Evolutionary conservation across 2,797 vertebrate genomes (phyloP).

Genomic region (Acipenser ruthenus): DNA sequence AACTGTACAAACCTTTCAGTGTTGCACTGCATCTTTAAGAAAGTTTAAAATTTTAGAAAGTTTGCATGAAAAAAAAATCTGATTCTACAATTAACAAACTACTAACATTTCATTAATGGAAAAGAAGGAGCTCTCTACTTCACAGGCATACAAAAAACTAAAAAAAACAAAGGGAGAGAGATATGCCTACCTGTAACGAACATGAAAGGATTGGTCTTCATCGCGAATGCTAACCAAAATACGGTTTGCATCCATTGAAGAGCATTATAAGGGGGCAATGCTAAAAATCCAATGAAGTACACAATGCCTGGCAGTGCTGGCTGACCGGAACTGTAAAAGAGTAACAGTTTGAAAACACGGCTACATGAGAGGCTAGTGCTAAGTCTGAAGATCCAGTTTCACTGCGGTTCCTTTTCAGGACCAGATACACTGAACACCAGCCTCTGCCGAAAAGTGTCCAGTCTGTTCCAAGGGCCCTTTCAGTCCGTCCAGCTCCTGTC

Average conservation of each 20-base stretch:
- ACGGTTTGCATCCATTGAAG: slow-evolving; percentile 72
- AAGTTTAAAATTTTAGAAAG: no score
- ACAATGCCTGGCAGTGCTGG: slow-evolving; percentile 2
- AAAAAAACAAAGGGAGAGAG: background rate
- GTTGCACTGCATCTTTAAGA: no score
- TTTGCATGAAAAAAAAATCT: no score
- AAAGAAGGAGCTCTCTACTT: background rate
- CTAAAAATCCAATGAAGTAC: slow-evolving; percentile 35
- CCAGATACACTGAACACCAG: background rate
- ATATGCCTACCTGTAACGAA: slow-evolving; percentile 90
- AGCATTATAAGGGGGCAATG: slow-evolving; percentile 73
- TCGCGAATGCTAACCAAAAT: slow-evolving; percentile 71
- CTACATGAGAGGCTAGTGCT: background rate
- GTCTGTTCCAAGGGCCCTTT: slow-evolving; percentile 52
- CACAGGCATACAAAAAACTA: background rate
- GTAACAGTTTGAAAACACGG: background rate
- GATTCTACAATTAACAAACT: background rate
- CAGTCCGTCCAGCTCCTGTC: slow-evolving; percentile 63
- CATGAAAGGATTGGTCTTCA: slow-evolving; percentile 78
- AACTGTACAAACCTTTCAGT: no score
- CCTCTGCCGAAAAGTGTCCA: slow-evolving; percentile 37
- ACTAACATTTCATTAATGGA: background rate
- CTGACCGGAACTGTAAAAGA: no score
- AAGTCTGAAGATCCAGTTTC: slow-evolving; percentile 20
- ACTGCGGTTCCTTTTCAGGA: slow-evolving; percentile 20